Conservation (phyloP, 53 echinoderm and acorn worm species). For the Paracentrotus lividus region DNA sequence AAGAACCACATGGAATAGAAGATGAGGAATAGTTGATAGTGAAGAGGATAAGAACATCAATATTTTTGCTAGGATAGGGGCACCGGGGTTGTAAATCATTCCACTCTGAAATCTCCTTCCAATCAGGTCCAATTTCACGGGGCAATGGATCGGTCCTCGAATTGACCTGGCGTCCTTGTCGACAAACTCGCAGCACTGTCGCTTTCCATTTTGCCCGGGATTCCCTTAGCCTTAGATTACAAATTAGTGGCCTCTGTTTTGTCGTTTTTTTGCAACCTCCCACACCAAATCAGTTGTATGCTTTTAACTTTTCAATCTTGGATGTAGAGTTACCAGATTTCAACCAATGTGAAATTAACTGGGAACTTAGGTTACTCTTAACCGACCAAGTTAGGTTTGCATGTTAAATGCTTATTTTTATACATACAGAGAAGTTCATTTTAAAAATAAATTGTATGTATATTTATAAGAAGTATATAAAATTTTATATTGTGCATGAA, state of each 20-base stretch:
- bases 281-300: background rate
- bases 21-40: background rate
- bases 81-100: constrained; percentile 27
- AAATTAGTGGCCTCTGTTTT: constrained; percentile 21
- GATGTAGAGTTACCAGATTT: background rate
- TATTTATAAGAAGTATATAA: too few relatives aligned
- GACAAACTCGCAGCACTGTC: constrained; percentile 22
- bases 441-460: too few relatives aligned
- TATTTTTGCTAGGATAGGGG: constrained; percentile 10
- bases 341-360: background rate
- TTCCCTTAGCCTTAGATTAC: background rate
- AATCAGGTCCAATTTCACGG: constrained; percentile 43
- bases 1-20: too few relatives aligned
- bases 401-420: background rate
- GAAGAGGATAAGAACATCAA: constrained; percentile 12
- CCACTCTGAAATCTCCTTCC: constrained; percentile 34
- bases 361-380: background rate
- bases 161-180: constrained; percentile 43
- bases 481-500: too few relatives aligned
- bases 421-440: too few relatives aligned
- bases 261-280: background rate
- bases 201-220: constrained; percentile 2
- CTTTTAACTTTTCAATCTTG: background rate
- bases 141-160: background rate
- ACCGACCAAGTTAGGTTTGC: background rate